phyloP scores from a whole-genome alignment of 2,113 vertebrate species.

The Zeus faber region DNA sequence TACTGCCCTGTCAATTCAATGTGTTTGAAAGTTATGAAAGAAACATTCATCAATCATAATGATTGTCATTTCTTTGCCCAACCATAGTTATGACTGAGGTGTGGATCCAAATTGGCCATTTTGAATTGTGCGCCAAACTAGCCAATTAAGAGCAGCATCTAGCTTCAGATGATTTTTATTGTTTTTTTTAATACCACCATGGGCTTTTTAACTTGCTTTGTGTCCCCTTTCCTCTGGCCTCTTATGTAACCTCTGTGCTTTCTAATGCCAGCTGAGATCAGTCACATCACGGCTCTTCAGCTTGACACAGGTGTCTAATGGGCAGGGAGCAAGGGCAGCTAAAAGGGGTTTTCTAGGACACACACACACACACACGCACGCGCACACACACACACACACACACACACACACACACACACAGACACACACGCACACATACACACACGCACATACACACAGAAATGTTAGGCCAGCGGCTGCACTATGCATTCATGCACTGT shows the following conservation, averaged over 20 bases:
- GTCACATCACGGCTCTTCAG: conserved; percentile 28
- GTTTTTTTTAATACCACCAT: too few species aligned
- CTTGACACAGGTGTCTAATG: conserved; percentile 32
- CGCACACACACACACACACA: conserved; percentile 1
- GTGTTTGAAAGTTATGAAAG: not conserved
- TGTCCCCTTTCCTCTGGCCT: not conserved
- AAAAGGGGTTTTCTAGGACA: conserved; percentile 5
- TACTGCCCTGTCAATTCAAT: too few species aligned
- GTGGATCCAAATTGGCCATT: too few species aligned
- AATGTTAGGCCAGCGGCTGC: too few species aligned
- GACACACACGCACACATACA: not conserved
- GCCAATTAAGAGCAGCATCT: too few species aligned
- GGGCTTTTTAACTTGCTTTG: not conserved
- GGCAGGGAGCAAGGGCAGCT: conserved; percentile 28
- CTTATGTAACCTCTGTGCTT: conserved; percentile 20
- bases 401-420: not conserved
- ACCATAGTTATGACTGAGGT: too few species aligned
- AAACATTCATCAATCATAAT: too few species aligned
- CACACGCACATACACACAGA: too few species aligned
- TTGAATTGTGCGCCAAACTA: too few species aligned
- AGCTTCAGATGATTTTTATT: too few species aligned
- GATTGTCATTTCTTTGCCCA: too few species aligned
- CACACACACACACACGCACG: not conserved
- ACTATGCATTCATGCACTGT: too few species aligned
- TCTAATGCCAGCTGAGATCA: conserved; percentile 27